Base-by-base conservation (phyloP, 2,113 vertebrate species). In the Pedetes capensis region DNA sequence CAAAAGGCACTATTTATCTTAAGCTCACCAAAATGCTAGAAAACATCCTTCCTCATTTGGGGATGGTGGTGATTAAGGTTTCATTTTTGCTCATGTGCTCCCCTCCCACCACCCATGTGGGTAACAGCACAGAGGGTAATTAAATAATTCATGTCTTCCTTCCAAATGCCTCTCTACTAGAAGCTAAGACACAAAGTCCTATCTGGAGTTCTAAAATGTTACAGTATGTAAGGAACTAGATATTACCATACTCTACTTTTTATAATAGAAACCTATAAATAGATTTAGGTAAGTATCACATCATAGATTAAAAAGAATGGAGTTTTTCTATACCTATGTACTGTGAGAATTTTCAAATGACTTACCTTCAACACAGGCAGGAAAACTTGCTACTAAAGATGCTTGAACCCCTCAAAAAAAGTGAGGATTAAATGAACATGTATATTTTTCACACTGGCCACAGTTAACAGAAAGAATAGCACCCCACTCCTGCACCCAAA, bases 231-330 rank as follows among this genome's bases (percentile, higher is more conserved):
- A n/a, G 85, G 86, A 75, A 39, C 34, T 6, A 42, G 49, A 44
- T 18, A 4, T 8, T 47, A 66, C 0, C 55, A 44, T 6, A 55
- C 0, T 32, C 2, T 29, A 9, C 44, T 18, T 8, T 2, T 12
- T 59, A 37, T 9, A 44, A 51, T 0, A 32, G 25, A 80, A 80
- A 57, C 32, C 32, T 64, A 16, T 9, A 6, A 49, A 3, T 12
- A 29, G 11, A 25, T 37, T 51, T 23, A 51, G 37, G 23, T 2
- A n/a, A 17, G 25, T 4, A n/a, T 51, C 34, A 39, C 42, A 55
- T 53, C 8, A 27, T 1, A 42, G 59, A 22, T 34, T 32, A 49
- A 68, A 53, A 85, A 37, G 1, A 79, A 42, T 1, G 8, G 27
- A 29, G 25, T 53, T 34, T 63, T 87, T 22, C 57, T 25, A 29